phyloP scores from a whole-genome alignment of 2,113 vertebrate genomes.

The Malurus melanocephalus region DNA sequence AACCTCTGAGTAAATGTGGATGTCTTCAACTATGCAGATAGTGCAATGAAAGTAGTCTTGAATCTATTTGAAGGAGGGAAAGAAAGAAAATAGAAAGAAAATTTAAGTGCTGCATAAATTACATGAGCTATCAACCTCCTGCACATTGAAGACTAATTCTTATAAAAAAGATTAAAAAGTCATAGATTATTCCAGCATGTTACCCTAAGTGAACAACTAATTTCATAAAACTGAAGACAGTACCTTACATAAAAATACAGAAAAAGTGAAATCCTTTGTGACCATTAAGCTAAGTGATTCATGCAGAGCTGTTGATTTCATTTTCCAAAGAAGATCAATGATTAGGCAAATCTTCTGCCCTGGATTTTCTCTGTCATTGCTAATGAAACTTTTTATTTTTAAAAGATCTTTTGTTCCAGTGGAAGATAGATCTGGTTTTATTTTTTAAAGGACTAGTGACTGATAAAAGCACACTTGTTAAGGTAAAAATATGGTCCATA shows the following conservation, averaged over 20 bases:
- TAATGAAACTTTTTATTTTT: neutral
- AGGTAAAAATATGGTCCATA: neutral
- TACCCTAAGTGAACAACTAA: slow-evolving; percentile 4
- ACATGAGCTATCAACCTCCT: neutral
- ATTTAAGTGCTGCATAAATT: neutral
- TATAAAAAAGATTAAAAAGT: neutral
- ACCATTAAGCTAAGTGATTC: slow-evolving; percentile 46
- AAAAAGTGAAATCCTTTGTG: slow-evolving; percentile 6
- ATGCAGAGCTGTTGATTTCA: slow-evolving; percentile 8
- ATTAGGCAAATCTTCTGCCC: neutral
- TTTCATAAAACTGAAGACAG: slow-evolving; percentile 33
- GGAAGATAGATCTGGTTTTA: neutral
- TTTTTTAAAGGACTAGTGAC: neutral
- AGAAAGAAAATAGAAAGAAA: neutral
- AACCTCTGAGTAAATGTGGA: neutral
- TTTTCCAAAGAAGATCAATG: slow-evolving; percentile 39
- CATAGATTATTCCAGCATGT: neutral
- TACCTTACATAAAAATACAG: neutral
- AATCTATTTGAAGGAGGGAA: neutral
- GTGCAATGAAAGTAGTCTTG: neutral
- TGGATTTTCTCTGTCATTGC: neutral
- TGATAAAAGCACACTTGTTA: neutral
- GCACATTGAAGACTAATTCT: neutral
- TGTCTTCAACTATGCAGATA: neutral
- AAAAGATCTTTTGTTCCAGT: neutral